Base-by-base conservation (phyloP, 2,113 vertebrate genomes). In the Brienomyrus longianalis region DNA sequence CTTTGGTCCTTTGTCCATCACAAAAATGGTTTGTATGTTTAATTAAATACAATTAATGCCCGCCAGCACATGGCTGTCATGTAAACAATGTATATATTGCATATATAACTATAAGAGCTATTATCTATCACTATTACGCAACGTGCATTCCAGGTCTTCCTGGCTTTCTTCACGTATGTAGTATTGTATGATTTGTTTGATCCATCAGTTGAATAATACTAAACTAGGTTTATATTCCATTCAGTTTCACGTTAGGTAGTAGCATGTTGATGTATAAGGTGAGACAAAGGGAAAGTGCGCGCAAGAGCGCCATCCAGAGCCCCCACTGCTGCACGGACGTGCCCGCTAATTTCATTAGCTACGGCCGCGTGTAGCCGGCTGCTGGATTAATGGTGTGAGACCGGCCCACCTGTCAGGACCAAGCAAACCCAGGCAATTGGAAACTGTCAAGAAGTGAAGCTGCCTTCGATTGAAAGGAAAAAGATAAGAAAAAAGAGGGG, bases 391-490 rank as follows among this genome's bases (percentile, higher is more conserved):
- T 85, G 43, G 17, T 94, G 95, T 94, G 91, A 92, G 93, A 93
- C 89, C 88, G 74, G 80, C 51, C 90, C 91, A 83, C 91, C 92
- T 93, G 90, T 91, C 95, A 93, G 91, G 89, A 92, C 88, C 89
- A 56, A 93, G 93, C 93, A 94, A 95, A 95, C 93, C 48, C 52
- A 94, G 92, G 91, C 94, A 93, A 95, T 96, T 95, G 52, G 84
- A 52, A 54, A 59, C 89, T 96, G 93, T 92, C 93, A 93, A 92
- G 92, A 93, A 91, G 89, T 91, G 93, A 91, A 92, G 89, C 91
- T 90, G 92, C 90, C 94, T 96, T 96, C 95, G 94, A 95, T 96
- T 97, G 96, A 95, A 89, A 90, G 91, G 92, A 48, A 92, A 92
- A 88, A 91, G 89, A 90, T 91, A 93, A 92, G 90, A 90, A 87